Conservation (phyloP, 2,113 vertebrate species). For the Heteronetta atricapilla region DNA sequence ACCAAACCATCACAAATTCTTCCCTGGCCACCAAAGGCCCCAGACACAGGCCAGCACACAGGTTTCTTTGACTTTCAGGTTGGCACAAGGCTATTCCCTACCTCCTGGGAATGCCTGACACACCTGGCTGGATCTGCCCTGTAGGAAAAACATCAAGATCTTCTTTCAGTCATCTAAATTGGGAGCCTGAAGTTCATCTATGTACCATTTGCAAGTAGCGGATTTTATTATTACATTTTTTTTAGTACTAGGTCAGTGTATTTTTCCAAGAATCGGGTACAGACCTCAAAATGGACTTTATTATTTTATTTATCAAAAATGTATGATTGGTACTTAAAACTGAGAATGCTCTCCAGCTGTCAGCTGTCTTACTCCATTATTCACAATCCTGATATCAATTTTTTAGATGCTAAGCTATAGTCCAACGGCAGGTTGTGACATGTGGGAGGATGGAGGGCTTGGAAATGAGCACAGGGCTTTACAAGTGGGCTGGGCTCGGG, state of each 20-base stretch:
- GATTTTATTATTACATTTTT: neutral
- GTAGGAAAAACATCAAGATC: neutral
- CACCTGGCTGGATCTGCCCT: neutral
- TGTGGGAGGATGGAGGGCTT: neutral
- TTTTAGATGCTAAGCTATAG: neutral
- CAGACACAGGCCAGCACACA: fast-evolving
- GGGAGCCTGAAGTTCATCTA: neutral
- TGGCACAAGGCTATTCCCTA: neutral
- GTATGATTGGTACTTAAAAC: neutral
- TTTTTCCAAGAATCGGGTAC: neutral
- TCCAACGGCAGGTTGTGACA: neutral
- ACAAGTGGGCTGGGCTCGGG: neutral
- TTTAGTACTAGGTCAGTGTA: neutral
- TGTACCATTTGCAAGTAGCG: neutral
- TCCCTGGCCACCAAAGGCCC: neutral
- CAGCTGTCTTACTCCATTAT: neutral
- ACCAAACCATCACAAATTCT: neutral
- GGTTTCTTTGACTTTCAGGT: neutral
- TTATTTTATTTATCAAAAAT: neutral
- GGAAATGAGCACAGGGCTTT: neutral
- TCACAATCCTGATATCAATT: neutral
- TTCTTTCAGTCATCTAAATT: neutral
- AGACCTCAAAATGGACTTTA: neutral
- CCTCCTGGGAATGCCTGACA: neutral
- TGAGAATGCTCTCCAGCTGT: neutral